Conservation (phyloP, 2,113 vertebrate species). For the Lipotes vexillifer region DNA sequence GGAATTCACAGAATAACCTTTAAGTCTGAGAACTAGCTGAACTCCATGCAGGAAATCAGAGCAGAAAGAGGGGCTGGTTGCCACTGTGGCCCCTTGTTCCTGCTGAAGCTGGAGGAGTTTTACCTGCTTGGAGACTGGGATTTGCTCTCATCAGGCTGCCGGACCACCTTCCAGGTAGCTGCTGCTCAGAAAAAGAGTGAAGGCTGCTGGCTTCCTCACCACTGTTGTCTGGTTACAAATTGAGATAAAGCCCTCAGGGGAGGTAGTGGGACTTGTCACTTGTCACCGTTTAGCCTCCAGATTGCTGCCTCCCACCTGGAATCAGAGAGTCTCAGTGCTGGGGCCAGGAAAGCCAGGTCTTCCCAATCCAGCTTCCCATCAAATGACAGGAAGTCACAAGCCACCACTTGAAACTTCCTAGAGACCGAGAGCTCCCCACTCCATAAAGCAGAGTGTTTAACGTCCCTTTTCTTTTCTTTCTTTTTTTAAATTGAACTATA, state of each 20-base stretch:
- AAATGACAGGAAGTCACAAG: neutral
- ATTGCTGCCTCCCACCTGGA: conserved; percentile 31
- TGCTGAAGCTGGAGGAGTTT: neutral
- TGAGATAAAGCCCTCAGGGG: neutral
- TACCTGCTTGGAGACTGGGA: neutral
- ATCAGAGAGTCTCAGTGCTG: conserved; percentile 19
- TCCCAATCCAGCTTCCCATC: neutral
- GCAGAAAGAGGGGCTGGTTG: neutral
- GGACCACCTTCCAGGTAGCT: neutral
- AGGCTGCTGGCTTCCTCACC: neutral
- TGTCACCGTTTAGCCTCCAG: neutral
- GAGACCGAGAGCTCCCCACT: neutral
- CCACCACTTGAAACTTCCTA: neutral
- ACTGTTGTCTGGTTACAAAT: conserved; percentile 11
- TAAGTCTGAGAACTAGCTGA: conserved; percentile 43
- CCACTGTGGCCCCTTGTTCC: neutral
- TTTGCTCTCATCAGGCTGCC: neutral
- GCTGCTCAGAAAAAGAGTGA: neutral
- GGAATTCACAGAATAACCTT: conserved; percentile 59
- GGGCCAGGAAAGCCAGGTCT: neutral
- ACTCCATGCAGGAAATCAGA: neutral
- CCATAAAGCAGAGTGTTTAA: neutral
- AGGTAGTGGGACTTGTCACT: neutral
- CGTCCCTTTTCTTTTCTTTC: neutral
- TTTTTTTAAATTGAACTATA: too few species aligned